phyloP scores from a whole-genome alignment of 2,888 invertebrate genomes.

The Drosophila kanekoi region DNA sequence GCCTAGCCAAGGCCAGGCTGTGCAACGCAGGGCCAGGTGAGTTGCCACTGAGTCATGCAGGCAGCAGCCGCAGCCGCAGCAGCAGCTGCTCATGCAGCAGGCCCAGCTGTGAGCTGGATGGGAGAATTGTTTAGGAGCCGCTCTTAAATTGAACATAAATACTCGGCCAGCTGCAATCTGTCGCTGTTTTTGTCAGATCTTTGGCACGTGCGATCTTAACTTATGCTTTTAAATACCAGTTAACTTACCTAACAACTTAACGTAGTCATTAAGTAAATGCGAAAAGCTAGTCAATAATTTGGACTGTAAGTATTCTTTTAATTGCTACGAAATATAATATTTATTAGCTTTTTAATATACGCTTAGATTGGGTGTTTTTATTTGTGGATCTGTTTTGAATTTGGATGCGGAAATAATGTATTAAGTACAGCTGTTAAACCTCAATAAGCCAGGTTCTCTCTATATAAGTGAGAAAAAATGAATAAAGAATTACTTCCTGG shows the following conservation, averaged over 20 bases:
- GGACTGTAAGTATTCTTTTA: background rate
- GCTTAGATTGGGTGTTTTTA: background rate
- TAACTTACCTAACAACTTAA: conserved; percentile 7
- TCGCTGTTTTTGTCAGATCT: conserved; percentile 6
- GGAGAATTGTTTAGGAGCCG: conserved; percentile 20
- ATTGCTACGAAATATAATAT: background rate
- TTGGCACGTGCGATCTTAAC: conserved; percentile 19
- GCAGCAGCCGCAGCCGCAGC: conserved; percentile 16
- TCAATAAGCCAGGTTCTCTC: no score
- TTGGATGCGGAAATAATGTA: background rate
- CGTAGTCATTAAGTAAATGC: conserved; percentile 4
- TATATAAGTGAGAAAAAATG: no score
- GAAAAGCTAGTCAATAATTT: conserved; percentile 1
- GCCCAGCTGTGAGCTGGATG: conserved; percentile 18
- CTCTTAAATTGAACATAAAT: conserved; percentile 19
- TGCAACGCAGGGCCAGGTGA: conserved; percentile 31
- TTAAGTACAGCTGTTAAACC: no score
- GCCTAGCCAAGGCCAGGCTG: conserved; percentile 48
- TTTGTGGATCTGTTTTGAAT: background rate
- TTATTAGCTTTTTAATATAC: conserved; percentile 2
- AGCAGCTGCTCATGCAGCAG: conserved; percentile 47
- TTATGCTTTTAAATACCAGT: background rate
- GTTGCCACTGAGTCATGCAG: conserved; percentile 21
- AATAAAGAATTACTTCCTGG: no score
- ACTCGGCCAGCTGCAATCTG: conserved; percentile 30